These are phyloP conservation scores for Sciurus carolinensis DNA, from an alignment of 2,797 vertebrate genomes.

Conservation along the genomic window DNA sequence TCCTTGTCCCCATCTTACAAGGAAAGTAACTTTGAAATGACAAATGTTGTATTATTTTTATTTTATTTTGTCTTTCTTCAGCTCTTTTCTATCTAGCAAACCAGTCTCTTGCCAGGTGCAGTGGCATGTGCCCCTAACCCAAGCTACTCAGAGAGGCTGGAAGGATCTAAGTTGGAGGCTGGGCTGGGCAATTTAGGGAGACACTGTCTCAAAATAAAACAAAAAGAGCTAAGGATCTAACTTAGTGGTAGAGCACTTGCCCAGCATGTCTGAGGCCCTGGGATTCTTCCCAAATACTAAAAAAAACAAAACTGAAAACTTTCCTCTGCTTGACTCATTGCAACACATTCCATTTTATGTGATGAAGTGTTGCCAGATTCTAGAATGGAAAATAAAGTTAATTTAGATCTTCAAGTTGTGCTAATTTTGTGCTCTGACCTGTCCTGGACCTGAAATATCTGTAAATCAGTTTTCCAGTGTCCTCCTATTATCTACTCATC, in stretches of 20 bases:
- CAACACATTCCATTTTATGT: neutral
- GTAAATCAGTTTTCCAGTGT: constrained; percentile 61
- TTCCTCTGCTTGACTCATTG: neutral
- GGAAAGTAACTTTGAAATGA: neutral
- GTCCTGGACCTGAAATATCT: constrained; percentile 56
- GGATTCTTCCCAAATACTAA: neutral
- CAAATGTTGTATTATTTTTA: neutral
- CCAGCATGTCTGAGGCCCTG: neutral
- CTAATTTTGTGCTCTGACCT: neutral
- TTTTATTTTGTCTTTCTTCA: neutral
- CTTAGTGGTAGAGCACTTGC: neutral
- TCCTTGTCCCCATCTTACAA: neutral
- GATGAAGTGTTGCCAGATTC: neutral
- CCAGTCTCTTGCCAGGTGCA: neutral
- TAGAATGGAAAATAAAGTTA: neutral
- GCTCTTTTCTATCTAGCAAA: neutral
- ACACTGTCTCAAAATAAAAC: neutral
- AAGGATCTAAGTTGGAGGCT: neutral
- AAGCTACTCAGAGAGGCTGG: neutral
- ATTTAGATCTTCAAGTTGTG: neutral
- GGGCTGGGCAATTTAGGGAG: neutral
- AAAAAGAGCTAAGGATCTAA: neutral
- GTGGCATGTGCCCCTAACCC: neutral
- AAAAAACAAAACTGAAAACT: neutral
- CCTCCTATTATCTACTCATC: constrained; percentile 30